A percentile compares a stretch with the other conserved stretches of the same genome.
Evolutionary conservation across 2,888 invertebrate genomes (phyloP).

Genomic region (Cephus nigrinus): DNA sequence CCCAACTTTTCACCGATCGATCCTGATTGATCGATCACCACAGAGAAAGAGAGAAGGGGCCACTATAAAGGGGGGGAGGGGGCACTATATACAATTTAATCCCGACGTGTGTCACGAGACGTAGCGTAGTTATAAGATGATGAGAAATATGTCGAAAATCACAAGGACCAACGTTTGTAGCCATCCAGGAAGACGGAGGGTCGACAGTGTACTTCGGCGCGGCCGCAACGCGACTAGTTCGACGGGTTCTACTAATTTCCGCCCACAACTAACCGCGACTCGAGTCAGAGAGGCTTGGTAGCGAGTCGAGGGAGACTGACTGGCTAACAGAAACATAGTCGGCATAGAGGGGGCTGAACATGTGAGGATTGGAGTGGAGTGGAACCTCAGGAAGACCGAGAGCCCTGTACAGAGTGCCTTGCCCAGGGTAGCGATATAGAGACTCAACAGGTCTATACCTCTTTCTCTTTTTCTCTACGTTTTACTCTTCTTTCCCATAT

Average conservation of each 20-base stretch:
- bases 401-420: neutral
- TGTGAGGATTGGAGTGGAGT: slow-evolving; percentile 3
- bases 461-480: neutral
- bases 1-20: neutral
- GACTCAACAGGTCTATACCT: slow-evolving; percentile 2
- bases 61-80: neutral
- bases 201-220: slow-evolving; percentile 34
- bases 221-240: slow-evolving; percentile 50
- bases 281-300: slow-evolving; percentile 17
- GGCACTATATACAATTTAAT: neutral
- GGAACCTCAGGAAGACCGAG: neutral
- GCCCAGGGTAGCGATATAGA: neutral
- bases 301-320: slow-evolving; percentile 11
- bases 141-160: neutral
- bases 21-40: neutral
- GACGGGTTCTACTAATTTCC: slow-evolving; percentile 58
- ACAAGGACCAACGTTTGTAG: neutral
- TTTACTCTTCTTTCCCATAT: neutral
- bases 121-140: neutral
- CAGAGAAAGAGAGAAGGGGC: neutral
- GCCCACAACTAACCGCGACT: slow-evolving; percentile 48
- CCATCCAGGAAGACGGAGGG: neutral
- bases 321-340: neutral
- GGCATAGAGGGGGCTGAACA: slow-evolving; percentile 15
- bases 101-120: neutral